Percentiles rank a stretch among this genome's conserved stretches.
phyloP scores from a whole-genome alignment of 2,113 vertebrate genomes.

The Muntiacus muntjak region DNA sequence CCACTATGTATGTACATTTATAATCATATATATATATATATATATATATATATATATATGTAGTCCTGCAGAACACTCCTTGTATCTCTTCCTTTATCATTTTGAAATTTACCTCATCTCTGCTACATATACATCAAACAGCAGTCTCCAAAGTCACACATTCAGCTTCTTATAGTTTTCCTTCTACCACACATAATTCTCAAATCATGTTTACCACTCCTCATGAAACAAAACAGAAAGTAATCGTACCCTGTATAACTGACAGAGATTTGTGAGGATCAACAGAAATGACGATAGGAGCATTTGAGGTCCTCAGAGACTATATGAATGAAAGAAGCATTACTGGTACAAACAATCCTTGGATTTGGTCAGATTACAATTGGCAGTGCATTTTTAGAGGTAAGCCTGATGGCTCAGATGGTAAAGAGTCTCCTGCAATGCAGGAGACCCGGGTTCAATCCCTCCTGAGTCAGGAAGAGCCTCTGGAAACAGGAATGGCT shows the following conservation, averaged over 20 bases:
- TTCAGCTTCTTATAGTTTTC: background rate
- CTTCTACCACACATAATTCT: background rate
- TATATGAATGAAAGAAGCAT: background rate
- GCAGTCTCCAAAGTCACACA: background rate
- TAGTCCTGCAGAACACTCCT: background rate
- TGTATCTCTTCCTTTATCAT: background rate
- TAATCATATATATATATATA: background rate
- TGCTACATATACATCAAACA: background rate
- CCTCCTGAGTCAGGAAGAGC: background rate
- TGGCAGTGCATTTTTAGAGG: background rate
- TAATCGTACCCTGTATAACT: background rate
- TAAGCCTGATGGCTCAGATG: background rate
- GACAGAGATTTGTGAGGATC: background rate
- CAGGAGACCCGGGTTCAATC: background rate
- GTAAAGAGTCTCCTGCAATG: background rate
- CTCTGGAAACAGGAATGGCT: background rate
- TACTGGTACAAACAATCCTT: background rate
- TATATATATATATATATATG: background rate
- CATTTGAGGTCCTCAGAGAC: background rate
- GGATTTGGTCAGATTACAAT: background rate
- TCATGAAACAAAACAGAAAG: background rate
- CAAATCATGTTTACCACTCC: background rate
- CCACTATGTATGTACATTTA: background rate
- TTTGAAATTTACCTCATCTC: background rate
- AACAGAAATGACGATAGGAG: background rate